Percentiles rank a stretch among this genome's conserved stretches.
phyloP scores from a whole-genome alignment of 2,888 invertebrate species.

The Rhagium mordax region DNA sequence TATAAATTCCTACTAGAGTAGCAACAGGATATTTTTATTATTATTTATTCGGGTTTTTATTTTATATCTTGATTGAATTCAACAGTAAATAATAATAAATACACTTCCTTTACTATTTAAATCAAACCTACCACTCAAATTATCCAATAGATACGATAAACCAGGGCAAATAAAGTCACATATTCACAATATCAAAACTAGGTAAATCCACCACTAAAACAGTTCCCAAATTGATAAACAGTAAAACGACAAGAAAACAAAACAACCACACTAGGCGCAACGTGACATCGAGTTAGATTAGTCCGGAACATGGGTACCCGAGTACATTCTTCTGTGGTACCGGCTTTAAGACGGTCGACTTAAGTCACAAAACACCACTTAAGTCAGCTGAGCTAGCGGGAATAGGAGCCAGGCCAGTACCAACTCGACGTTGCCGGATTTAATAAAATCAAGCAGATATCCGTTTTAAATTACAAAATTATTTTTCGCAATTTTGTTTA shows the following conservation, averaged over 20 bases:
- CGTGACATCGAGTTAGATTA: slow-evolving; percentile 34
- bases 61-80: background rate
- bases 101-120: background rate
- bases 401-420: slow-evolving; percentile 26
- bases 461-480: no score
- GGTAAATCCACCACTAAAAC: slow-evolving; percentile 18
- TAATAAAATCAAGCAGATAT: background rate
- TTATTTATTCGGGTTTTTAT: no score
- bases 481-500: no score
- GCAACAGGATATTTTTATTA: no score
- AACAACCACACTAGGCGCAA: slow-evolving; percentile 15
- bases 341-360: slow-evolving; percentile 41
- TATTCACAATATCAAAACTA: slow-evolving; percentile 1
- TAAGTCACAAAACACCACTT: slow-evolving; percentile 40
- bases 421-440: slow-evolving; percentile 32
- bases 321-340: slow-evolving; percentile 31
- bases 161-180: background rate
- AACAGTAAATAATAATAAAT: background rate
- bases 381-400: slow-evolving; percentile 45
- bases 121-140: background rate
- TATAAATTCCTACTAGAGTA: no score
- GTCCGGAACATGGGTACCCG: slow-evolving; percentile 40
- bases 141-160: background rate
- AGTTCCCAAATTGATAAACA: slow-evolving; percentile 4
- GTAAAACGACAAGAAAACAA: slow-evolving; percentile 24